Percentiles rank a stretch among this genome's conserved stretches.
These are phyloP conservation scores for Whitmania pigra DNA, from an alignment of 1,140 invertebrate species.

Conservation along the genomic window DNA sequence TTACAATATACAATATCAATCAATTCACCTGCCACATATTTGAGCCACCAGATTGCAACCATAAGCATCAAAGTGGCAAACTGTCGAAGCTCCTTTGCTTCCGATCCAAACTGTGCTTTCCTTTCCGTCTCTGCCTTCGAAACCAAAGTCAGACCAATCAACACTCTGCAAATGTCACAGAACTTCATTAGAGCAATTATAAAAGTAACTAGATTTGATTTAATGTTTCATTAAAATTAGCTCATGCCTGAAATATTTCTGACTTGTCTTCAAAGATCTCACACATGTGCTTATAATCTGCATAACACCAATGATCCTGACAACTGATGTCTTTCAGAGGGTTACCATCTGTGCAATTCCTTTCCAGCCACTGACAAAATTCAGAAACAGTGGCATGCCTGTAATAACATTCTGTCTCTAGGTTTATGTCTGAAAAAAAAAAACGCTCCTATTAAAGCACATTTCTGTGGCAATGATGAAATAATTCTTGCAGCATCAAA, in stretches of 20 bases:
- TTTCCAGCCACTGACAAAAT: background rate
- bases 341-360: slow-evolving; percentile 22
- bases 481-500: background rate
- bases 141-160: slow-evolving; percentile 63
- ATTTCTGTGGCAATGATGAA: background rate
- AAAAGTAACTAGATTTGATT: background rate
- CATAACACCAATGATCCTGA: slow-evolving; percentile 56
- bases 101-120: slow-evolving; percentile 83
- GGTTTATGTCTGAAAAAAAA: slow-evolving; percentile 30
- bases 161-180: slow-evolving; percentile 45
- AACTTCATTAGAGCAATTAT: background rate
- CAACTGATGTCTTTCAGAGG: slow-evolving; percentile 24
- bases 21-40: slow-evolving; percentile 61
- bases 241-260: slow-evolving; percentile 42
- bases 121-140: slow-evolving; percentile 51
- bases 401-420: slow-evolving; percentile 20
- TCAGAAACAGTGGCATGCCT: background rate
- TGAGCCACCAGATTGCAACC: slow-evolving; percentile 83
- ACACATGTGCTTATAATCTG: slow-evolving; percentile 70
- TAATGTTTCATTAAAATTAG: background rate
- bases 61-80: slow-evolving; percentile 86
- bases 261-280: slow-evolving; percentile 54
- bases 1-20: background rate
- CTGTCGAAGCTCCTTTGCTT: slow-evolving; percentile 71
- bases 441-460: background rate